Evolutionary conservation across 1,140 invertebrate species (phyloP), one percentile per base, ranked within the genome.

Genomic region (Drosophila tristis): DNA sequence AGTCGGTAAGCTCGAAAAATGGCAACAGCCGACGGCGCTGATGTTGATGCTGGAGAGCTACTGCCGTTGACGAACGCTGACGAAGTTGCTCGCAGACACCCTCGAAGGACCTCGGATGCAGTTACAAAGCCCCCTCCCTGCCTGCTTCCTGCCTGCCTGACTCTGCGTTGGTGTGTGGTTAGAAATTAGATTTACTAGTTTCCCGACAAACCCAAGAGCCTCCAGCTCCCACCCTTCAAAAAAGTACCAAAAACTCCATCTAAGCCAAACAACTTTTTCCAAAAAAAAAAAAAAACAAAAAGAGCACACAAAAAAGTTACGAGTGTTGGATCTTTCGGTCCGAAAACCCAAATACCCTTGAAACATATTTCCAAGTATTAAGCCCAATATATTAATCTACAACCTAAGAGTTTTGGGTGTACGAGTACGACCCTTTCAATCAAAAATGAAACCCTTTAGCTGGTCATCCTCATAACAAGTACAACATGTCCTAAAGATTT

Each of bases 121-220:
- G 80, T 85, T 84, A 87, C 81, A 80, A 74, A 51, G 55, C 65
- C 57, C 44, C 73, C 35, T 44, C 16, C 16, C 16, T 16, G 11
- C 39, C 54, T 20, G 11, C 3, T 29, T 9, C 15, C 26, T 13
- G 31, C 47, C 42, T 43, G 56, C 13, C 39, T 48, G 35, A 31
- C 15, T 43, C 31, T 56, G 50, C 53, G 23, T 73, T 31, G 57
- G 63, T 51, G 63, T 70, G 77, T 77, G 82, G 82, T 78, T 81
- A 64, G 70, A 86, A 86, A 86, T 86, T 86, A 87, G 82, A 87
- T 87, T 86, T 86, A 81, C 81, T 81, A 86, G 68, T 81, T 80
- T 87, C 62, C 70, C 74, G 62, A 64, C 74, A 74, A 44, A 44
- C 51, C 54, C 42, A 55, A 84, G 74, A 79, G 67, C 68, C 74